Evolutionary conservation across 2,797 vertebrate species (phyloP).

Genomic region (Smutsia gigantea): DNA sequence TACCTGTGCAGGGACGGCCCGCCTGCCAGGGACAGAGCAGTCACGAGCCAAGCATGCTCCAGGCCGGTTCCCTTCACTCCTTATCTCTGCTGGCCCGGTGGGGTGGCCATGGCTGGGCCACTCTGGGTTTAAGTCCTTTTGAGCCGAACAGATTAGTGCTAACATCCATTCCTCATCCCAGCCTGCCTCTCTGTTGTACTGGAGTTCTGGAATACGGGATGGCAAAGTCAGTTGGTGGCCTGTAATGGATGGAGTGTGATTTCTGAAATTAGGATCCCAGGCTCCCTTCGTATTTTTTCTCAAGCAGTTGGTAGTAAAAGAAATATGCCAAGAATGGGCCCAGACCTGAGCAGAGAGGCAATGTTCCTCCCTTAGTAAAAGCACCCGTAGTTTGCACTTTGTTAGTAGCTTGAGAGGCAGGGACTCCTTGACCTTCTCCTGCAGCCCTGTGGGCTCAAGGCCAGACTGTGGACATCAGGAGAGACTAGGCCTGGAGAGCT

Average conservation of each 20-base stretch:
- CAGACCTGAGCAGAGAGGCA: background rate
- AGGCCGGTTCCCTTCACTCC: rapidly evolving
- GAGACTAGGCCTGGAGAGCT: background rate
- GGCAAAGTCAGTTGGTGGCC: background rate
- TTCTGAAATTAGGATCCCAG: background rate
- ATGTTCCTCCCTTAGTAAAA: background rate
- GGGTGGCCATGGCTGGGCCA: rapidly evolving
- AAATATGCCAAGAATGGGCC: background rate
- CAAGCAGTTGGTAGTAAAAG: background rate
- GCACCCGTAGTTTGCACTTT: background rate
- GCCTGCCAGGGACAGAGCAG: background rate
- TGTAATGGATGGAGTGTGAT: rapidly evolving
- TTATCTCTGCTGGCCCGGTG: background rate
- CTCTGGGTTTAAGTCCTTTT: background rate
- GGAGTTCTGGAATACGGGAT: background rate
- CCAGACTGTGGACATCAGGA: background rate
- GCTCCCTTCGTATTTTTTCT: background rate
- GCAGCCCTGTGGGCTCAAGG: background rate
- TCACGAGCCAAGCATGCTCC: rapidly evolving
- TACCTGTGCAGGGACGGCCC: background rate
- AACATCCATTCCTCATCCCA: rapidly evolving
- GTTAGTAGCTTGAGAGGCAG: too few species aligned
- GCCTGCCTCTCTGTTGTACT: background rate
- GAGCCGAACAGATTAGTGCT: background rate
- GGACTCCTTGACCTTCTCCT: background rate